These are phyloP conservation scores for Artemisiospiza belli DNA, from an alignment of 2,113 vertebrate species.

Conservation along the genomic window DNA sequence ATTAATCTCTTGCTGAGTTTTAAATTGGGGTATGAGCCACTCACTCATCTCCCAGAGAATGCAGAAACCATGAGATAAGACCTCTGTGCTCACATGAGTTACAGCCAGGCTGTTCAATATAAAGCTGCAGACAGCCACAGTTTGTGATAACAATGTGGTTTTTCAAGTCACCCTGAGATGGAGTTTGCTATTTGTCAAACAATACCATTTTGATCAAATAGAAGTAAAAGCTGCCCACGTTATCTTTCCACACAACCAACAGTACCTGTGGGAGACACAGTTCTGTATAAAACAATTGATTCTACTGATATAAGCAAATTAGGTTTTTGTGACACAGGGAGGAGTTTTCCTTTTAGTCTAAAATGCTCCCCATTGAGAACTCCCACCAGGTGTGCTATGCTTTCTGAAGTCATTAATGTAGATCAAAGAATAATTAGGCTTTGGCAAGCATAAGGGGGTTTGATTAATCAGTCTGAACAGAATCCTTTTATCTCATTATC, in stretches of 20 bases:
- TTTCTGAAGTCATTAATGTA: constrained; percentile 68
- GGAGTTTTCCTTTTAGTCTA: constrained; percentile 34
- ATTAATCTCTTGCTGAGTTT: constrained; percentile 15
- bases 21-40: neutral
- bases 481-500: constrained; percentile 43
- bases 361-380: constrained; percentile 16
- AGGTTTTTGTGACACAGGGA: constrained; percentile 35
- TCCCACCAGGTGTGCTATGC: constrained; percentile 56
- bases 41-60: neutral
- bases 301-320: constrained; percentile 53
- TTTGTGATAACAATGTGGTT: neutral
- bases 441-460: constrained; percentile 50
- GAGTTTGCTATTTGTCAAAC: neutral
- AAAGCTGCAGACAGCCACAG: neutral
- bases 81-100: neutral
- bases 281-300: constrained; percentile 27
- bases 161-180: constrained; percentile 8
- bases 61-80: neutral
- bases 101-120: neutral
- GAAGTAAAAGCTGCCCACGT: neutral
- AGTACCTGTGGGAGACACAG: constrained; percentile 6
- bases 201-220: neutral
- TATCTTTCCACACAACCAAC: neutral
- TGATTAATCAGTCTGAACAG: constrained; percentile 62
- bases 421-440: constrained; percentile 68